Base-by-base conservation (phyloP, 2,113 vertebrate genomes). In the Lasiurus borealis region DNA sequence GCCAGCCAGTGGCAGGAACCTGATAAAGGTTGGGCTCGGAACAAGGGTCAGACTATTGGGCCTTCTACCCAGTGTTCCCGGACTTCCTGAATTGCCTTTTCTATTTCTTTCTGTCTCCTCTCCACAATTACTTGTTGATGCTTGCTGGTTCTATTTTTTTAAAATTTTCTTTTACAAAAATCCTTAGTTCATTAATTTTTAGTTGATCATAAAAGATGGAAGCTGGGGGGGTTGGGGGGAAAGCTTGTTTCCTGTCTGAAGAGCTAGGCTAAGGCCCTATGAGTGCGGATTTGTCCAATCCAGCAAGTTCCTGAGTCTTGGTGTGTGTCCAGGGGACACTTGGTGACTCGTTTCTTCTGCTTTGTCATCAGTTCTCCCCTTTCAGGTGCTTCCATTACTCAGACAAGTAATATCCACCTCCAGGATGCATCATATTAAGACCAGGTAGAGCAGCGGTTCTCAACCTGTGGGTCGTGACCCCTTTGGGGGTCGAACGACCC, bases 401-500 rank as follows among this genome's bases (percentile, higher is more conserved):
- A 31, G 29, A 48, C 8, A 25, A 18, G 29, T 8, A 34, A 11
- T 21, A 4, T 46, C 50, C 2, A 3, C 25, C 1, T 12, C 11
- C 16, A 44, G 6, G 73, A 36, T 2, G 25, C 5, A 15, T 36
- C 6, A 25, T 0, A 23, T 13, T 21, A 34, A 21, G 25, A 72
- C 11, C 52, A 62, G 9, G 19, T 19, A 1, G 0, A 9, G 29
- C n/a, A n/a, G n/a, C n/a, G n/a, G n/a, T n/a, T n/a, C n/a, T n/a
- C n/a, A n/a, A n/a, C n/a, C n/a, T n/a, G n/a, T n/a, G n/a, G n/a
- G n/a, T n/a, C n/a, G n/a, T n/a, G n/a, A n/a, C n/a, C n/a, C n/a
- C n/a, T n/a, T n/a, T n/a, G n/a, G n/a, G n/a, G n/a, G n/a, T n/a
- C n/a, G n/a, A n/a, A n/a, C n/a, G n/a, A n/a, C n/a, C n/a, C n/a